These are phyloP conservation scores for Zelostemma sp. DNA, from an alignment of 1,140 invertebrate genomes.

Conservation along the genomic window DNA sequence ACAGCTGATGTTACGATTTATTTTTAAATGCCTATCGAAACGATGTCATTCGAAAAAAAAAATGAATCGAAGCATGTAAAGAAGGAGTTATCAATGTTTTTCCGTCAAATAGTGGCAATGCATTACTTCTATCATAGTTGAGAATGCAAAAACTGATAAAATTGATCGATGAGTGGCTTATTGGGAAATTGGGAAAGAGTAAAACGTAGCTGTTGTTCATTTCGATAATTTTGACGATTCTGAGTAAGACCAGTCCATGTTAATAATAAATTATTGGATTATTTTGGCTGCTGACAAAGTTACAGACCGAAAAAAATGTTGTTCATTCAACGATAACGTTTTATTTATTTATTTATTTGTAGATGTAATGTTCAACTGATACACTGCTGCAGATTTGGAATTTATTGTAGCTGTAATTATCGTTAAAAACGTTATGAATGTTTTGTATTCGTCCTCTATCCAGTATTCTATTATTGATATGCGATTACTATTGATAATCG, in stretches of 20 bases:
- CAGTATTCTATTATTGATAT: slow-evolving; percentile 1
- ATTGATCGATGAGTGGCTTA: too few species aligned
- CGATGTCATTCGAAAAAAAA: neutral
- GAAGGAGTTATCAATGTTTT: too few species aligned
- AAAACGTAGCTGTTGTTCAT: too few species aligned
- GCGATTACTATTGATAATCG: neutral
- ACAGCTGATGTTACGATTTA: slow-evolving; percentile 5
- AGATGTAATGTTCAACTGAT: neutral
- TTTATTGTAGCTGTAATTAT: neutral
- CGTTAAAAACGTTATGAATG: neutral
- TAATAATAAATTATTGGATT: slow-evolving; percentile 7
- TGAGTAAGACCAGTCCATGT: too few species aligned
- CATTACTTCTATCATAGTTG: too few species aligned
- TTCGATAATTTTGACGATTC: too few species aligned
- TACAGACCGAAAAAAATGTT: neutral
- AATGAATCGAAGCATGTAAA: neutral
- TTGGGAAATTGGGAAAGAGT: too few species aligned
- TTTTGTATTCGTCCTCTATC: neutral
- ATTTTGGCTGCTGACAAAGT: neutral
- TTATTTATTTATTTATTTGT: slow-evolving; percentile 13
- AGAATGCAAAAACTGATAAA: too few species aligned
- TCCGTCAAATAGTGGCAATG: neutral
- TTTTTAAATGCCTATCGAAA: slow-evolving; percentile 5
- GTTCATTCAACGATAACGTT: neutral
- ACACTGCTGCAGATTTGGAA: neutral